Conservation (phyloP, 2,797 vertebrate species). For the Microctenopoma steveboyesi region DNA sequence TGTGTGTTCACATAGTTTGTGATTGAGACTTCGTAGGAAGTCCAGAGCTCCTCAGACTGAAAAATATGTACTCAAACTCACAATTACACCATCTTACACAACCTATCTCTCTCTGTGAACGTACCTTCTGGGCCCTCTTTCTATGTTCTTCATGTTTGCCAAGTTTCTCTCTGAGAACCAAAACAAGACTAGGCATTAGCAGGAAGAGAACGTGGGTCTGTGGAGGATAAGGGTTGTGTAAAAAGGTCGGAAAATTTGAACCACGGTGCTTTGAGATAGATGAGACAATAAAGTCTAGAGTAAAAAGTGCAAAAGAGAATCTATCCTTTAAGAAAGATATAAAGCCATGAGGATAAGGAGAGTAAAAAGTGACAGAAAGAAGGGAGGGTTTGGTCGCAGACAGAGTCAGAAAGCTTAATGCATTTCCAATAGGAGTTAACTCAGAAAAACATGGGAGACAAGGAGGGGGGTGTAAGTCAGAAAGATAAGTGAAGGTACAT, state of each 20-base stretch:
- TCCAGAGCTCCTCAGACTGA: slow-evolving; percentile 31
- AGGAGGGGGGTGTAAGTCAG: slow-evolving; percentile 30
- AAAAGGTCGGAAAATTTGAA: slow-evolving; percentile 20
- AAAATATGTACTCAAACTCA: slow-evolving; percentile 39
- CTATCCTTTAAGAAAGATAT: slow-evolving; percentile 34
- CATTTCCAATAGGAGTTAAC: slow-evolving; percentile 52
- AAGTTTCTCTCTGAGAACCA: slow-evolving; percentile 40
- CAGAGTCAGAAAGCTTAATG: slow-evolving; percentile 53
- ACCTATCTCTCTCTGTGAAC: slow-evolving; percentile 30
- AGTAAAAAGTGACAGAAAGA: slow-evolving; percentile 18
- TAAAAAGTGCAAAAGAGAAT: slow-evolving; percentile 6
- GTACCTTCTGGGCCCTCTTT: slow-evolving; percentile 25
- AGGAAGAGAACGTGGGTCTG: slow-evolving; percentile 15
- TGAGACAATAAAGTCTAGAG: slow-evolving; percentile 28
- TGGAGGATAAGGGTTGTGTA: slow-evolving; percentile 29
- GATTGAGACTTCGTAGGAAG: slow-evolving; percentile 46
- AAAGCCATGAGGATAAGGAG: slow-evolving; percentile 28
- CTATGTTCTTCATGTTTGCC: slow-evolving; percentile 45
- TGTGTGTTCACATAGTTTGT: slow-evolving; percentile 31
- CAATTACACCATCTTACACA: slow-evolving; percentile 34
- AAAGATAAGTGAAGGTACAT: slow-evolving; percentile 49
- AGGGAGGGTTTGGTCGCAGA: slow-evolving; percentile 27
- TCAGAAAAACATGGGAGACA: slow-evolving; percentile 40
- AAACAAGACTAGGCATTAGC: slow-evolving; percentile 40
- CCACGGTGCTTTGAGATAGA: slow-evolving; percentile 19